Conservation (phyloP, 35 echinoderm and acorn worm species). For the Stichopus chloronotus region DNA sequence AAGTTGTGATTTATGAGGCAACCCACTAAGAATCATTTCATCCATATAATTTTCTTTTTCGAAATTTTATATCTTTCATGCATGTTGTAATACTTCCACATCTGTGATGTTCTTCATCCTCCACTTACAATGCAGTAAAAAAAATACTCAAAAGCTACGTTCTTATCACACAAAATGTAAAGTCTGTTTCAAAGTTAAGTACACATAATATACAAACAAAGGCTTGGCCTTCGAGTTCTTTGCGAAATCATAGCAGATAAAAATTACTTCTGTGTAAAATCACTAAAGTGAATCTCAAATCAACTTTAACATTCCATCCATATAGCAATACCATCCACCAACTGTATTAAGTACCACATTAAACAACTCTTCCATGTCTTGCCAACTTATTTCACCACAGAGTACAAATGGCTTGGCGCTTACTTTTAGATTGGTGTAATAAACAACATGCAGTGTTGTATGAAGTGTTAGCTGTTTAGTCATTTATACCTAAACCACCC, state of each 20-base stretch:
- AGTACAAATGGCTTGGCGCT: neutral
- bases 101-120: neutral
- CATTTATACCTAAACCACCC: too few relatives aligned
- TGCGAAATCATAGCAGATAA: neutral
- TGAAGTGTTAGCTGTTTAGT: too few relatives aligned
- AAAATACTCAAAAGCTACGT: neutral
- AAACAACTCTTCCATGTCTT: neutral
- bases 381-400: neutral
- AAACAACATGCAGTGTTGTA: constrained; percentile 2
- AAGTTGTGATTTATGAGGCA: neutral
- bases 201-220: neutral
- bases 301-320: neutral
- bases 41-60: too few relatives aligned
- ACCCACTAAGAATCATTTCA: neutral
- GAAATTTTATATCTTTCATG: too few relatives aligned
- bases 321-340: neutral
- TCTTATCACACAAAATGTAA: neutral
- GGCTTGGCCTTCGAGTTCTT: neutral
- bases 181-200: neutral
- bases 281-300: neutral
- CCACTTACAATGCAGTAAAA: neutral
- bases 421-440: constrained; percentile 18
- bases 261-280: neutral
- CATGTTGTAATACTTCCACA: neutral
- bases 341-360: neutral